These are phyloP conservation scores for Rallus limicola DNA, from an alignment of 2,113 vertebrate species.

Conservation along the genomic window DNA sequence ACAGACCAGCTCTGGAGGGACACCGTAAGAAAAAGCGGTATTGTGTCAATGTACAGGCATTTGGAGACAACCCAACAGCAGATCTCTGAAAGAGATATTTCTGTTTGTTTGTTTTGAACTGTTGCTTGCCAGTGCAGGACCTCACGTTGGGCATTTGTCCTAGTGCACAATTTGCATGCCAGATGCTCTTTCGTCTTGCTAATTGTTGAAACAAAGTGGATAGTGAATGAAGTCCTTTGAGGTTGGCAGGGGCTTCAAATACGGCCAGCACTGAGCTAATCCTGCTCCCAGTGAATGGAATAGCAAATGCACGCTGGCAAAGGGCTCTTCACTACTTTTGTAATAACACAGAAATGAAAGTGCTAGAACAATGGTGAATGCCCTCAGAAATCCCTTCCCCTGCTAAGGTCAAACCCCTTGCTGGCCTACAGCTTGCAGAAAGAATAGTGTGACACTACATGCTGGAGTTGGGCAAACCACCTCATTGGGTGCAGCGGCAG, in stretches of 20 bases:
- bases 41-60: neutral
- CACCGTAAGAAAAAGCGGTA: neutral
- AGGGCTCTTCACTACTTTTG: neutral
- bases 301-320: neutral
- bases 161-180: constrained; percentile 10
- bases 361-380: neutral
- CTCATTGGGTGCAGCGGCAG: accelerated
- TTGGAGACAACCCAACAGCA: constrained; percentile 15
- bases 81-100: neutral
- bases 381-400: neutral
- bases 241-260: neutral
- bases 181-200: neutral
- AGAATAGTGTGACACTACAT: neutral
- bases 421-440: neutral
- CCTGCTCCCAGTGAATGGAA: neutral
- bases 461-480: neutral
- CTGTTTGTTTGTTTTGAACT: constrained; percentile 32
- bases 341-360: neutral
- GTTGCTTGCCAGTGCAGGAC: constrained; percentile 48
- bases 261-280: neutral
- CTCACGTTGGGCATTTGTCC: constrained; percentile 17
- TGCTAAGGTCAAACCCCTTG: neutral
- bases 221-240: constrained; percentile 30
- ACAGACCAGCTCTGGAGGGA: neutral
- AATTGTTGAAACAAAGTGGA: constrained; percentile 26